Evolutionary conservation across 1,140 invertebrate species (phyloP), one percentile per base, ranked within the genome.

Genomic region (Nebria ingens): DNA sequence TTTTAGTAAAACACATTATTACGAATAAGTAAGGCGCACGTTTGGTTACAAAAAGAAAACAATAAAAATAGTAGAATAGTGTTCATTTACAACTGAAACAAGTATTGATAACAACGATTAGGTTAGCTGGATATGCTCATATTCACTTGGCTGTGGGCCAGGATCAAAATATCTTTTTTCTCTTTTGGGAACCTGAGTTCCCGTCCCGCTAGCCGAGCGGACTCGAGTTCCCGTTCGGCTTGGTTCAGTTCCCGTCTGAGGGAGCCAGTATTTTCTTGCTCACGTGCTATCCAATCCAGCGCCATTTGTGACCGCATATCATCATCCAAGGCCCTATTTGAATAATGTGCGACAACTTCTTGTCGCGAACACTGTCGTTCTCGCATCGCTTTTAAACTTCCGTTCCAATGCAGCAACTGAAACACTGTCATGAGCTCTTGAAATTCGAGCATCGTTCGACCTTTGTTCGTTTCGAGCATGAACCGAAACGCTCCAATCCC

Each of bases 361-460:
- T 93, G 89, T 59, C 92, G 77, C n/a, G 91, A 94, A 68, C 93
- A 97, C 66, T 95, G 92, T 4, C 92, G 78, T 67, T 96, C 92
- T 2, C 92, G 77, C 91, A 94, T 81, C 64, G 84, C 91, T 67
- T 93, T 91, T 56, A 97, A 71, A 55, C 90, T 93, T 1, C 93
- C 93, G 70, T 96, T 96, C 93, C 93, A 97, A 71, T 96, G 93
- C 1, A 97, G 76, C 45, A 97, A 76, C 72, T 96, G 92, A 71
- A 97, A 96, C 2, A 96, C 92, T 1, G 92, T 97, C 93, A 96
- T 96, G 59, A 97, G 74, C 71, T 96, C 93, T 72, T 96, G 92
- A 73, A 96, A 97, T 69, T 97, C 92, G 38, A 97, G 77, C 92
- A 96, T 95, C 15, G 92, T 95, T 49, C 91, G 80, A 0, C 91